These are phyloP conservation scores for Lasioglossum malachurum DNA, from an alignment of 2,888 invertebrate species.

Conservation along the genomic window DNA sequence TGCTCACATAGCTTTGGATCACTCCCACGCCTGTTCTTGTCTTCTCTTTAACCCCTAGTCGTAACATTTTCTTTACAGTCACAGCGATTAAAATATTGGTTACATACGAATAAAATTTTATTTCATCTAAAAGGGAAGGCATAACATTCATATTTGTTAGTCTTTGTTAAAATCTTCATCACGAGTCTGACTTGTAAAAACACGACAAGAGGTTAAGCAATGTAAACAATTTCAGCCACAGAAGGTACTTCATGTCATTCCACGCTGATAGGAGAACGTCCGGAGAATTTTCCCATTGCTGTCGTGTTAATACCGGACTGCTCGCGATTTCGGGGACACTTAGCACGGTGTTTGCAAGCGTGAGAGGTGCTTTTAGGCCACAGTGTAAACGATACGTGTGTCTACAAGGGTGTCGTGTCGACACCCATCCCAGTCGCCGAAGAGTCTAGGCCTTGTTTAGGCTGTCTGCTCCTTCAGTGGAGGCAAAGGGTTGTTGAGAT, in stretches of 20 bases:
- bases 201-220: no score
- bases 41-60: neutral
- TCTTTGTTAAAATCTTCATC: no score
- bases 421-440: neutral
- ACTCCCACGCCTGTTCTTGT: no score
- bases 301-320: neutral
- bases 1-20: no score
- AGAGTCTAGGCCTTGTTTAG: slow-evolving; percentile 22
- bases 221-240: neutral
- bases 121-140: no score
- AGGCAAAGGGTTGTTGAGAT: slow-evolving; percentile 15
- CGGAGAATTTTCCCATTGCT: neutral
- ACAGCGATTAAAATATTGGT: no score
- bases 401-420: slow-evolving; percentile 1
- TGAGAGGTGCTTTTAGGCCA: slow-evolving; percentile 25
- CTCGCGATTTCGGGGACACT: neutral
- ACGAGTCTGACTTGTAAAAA: no score
- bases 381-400: slow-evolving; percentile 28
- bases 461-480: slow-evolving; percentile 12
- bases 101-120: no score
- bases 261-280: neutral
- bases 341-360: slow-evolving; percentile 2
- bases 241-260: neutral
- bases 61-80: no score
- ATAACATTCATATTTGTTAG: no score